phyloP scores from a whole-genome alignment of 2,113 vertebrate species.

The Eublepharis macularius region DNA sequence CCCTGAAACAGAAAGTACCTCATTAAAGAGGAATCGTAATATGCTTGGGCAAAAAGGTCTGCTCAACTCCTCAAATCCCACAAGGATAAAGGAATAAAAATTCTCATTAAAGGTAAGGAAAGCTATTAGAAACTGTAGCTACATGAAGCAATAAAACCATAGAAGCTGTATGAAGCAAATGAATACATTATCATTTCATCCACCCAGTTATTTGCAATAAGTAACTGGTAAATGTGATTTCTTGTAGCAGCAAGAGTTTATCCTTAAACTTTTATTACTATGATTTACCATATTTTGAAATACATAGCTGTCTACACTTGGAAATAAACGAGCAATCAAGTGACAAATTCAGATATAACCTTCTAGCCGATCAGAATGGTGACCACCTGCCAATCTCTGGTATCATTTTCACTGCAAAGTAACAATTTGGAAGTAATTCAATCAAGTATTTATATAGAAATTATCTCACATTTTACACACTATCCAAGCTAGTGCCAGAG shows the following conservation, averaged over 20 bases:
- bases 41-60: conserved; percentile 44
- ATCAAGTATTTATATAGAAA: conserved; percentile 65
- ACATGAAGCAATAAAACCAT: conserved; percentile 18
- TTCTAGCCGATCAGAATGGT: conserved; percentile 58
- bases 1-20: neutral
- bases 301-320: conserved; percentile 41
- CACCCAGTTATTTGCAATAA: conserved; percentile 42
- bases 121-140: conserved; percentile 51
- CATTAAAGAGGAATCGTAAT: conserved; percentile 32
- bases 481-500: conserved; percentile 38
- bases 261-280: conserved; percentile 52
- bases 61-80: conserved; percentile 52
- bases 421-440: conserved; percentile 65
- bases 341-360: conserved; percentile 54
- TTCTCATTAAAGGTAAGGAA: conserved; percentile 46
- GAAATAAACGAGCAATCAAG: conserved; percentile 49
- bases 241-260: conserved; percentile 38
- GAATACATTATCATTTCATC: conserved; percentile 39
- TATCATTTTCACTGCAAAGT: conserved; percentile 61
- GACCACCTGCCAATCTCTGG: conserved; percentile 50
- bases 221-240: conserved; percentile 49
- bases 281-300: conserved; percentile 64
- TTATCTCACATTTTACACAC: conserved; percentile 57
- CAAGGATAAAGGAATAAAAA: conserved; percentile 58
- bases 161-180: conserved; percentile 13